Base-by-base conservation (phyloP, 2,888 invertebrate genomes). In the Eristalis tenax region DNA sequence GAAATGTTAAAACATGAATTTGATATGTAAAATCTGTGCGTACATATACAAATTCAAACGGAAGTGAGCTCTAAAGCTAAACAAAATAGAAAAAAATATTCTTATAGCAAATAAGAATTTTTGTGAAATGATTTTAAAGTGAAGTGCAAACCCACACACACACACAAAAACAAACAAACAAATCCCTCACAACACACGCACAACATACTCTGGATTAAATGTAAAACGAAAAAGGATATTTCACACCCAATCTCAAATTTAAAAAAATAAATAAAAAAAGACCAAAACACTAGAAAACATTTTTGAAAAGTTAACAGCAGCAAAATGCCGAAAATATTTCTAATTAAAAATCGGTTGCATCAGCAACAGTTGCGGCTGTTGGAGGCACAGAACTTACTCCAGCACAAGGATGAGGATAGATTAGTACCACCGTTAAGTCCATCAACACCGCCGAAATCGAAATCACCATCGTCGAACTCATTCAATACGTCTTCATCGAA, bases 271-370 rank as follows among this genome's bases (percentile, higher is more conserved):
- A 50, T 3, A 26, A 26, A 57, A 8, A 65, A n/a, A 70, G 64
- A 8, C 15, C 1, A 64, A 50, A 50, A 50, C 18, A 50, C 50
- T 43, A 50, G 35, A 59, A 43, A 63, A 66, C 32, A 57, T 15
- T 23, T 68, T 65, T 64, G 56, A 63, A 70, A 32, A 32, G 32
- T 32, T 32, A 50, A 35, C 32, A 68, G 40, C 69, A 81, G 68
- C 63, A 64, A 87, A 83, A 98, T 98, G 98, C 98, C 98, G 95
- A 98, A 98, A 95, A 98, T 98, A 94, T 98, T 97, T 94, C 94
- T 97, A 91, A 97, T 98, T 91, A 98, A 97, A 94, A 97, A 97
- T 93, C 95, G 97, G 93, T 95, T 98, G 94, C 97, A 97, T 91
- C 97, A 97, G 95, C 97, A 98, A 95, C 98, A 98, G 94, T 95